A percentile compares a stretch with the other conserved stretches of the same genome.
phyloP scores from a whole-genome alignment of 1,140 invertebrate genomes.

The Drosophila kohkoa region DNA sequence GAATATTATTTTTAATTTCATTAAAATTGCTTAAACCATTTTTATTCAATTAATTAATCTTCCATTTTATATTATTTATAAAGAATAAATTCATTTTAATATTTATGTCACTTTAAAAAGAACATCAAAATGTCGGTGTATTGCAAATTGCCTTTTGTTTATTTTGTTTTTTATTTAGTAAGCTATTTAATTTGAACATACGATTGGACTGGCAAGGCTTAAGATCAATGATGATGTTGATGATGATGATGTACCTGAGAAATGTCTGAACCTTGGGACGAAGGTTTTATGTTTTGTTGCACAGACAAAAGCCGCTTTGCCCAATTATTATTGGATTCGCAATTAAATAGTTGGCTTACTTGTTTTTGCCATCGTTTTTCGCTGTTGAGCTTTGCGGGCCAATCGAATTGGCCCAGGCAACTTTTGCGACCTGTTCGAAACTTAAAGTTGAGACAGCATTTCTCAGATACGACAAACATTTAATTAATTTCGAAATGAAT shows the following conservation, averaged over 20 bases:
- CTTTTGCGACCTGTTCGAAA: constrained; percentile 15
- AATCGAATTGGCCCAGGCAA: constrained; percentile 16
- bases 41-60: too few species aligned
- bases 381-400: constrained; percentile 1
- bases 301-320: constrained; percentile 44
- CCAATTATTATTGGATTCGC: constrained; percentile 51
- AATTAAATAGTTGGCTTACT: constrained; percentile 37
- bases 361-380: neutral
- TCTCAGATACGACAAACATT: constrained; percentile 37
- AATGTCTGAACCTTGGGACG: neutral
- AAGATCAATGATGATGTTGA: constrained; percentile 13
- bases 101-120: neutral
- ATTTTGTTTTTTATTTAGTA: neutral
- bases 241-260: constrained; percentile 19
- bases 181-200: constrained; percentile 11
- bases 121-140: neutral
- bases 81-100: too few species aligned
- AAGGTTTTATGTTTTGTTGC: constrained; percentile 16
- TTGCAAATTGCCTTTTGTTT: neutral
- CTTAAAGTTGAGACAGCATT: constrained; percentile 21
- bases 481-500: constrained; percentile 54
- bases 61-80: too few species aligned
- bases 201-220: constrained; percentile 8
- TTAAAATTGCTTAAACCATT: too few species aligned
- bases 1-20: too few species aligned